Base-by-base conservation (phyloP, 2,888 invertebrate genomes). In the Morpho deidamia region DNA sequence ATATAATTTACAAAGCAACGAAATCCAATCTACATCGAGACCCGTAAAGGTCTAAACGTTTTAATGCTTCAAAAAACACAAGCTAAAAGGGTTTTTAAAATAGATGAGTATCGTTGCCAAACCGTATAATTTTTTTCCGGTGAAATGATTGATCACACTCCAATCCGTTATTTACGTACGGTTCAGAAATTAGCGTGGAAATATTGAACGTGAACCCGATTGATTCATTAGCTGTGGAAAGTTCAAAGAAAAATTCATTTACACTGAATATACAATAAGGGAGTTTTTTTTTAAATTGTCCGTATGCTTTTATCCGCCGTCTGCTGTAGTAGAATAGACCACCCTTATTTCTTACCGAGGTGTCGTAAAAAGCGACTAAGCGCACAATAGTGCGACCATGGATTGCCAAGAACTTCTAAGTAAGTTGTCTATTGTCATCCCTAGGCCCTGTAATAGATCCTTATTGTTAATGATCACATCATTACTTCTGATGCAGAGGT, bases 141-240 rank as follows among this genome's bases (percentile, higher is more conserved):
- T 62, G 59, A 69, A 70, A 70, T 71, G 78, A 80, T 79, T 74
- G 76, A 78, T 74, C 71, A 61, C 67, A 63, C 59, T 62, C 63
- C 65, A 67, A 72, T 67, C 68, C 64, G 69, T 65, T 71, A 65
- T 72, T 67, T 72, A 68, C 65, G 62, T 61, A 51, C 61, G 65
- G 63, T 61, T 61, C 67, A 61, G 60, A 68, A 69, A 70, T 67
- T 69, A 65, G 64, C 23, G 23, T 23, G 23, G 23, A 23, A 23
- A 23, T 23, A 61, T 70, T 72, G 65, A 72, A 78, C 76, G 68
- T 73, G 64, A 67, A 55, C 54, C 57, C 44, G 52, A 56, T 61
- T 63, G 60, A 65, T 64, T 61, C 61, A 64, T 50, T 48, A 58
- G 53, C 56, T 47, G 39, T 51, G 42, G 38, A 51, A 45, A 49